These are phyloP conservation scores for Neodiprion fabricii DNA, from an alignment of 1,140 invertebrate genomes.

Conservation along the genomic window DNA sequence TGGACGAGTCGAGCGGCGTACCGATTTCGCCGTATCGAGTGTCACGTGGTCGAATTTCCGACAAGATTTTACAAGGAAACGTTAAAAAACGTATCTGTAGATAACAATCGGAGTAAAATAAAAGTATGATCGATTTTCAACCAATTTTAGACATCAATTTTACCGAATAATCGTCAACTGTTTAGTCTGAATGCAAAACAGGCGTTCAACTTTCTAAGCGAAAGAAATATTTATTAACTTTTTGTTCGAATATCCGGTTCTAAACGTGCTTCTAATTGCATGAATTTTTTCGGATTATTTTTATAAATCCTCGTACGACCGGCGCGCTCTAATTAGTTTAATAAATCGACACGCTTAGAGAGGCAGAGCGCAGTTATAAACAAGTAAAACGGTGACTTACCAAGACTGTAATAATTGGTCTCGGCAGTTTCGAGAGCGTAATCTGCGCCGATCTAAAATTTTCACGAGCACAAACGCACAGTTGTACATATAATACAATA, in stretches of 20 bases:
- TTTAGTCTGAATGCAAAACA: background rate
- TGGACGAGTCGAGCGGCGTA: too few relatives aligned
- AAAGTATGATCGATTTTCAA: too few relatives aligned
- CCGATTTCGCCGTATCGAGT: too few relatives aligned
- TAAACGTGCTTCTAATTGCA: background rate
- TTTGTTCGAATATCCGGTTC: background rate
- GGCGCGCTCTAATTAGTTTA: background rate
- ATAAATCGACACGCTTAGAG: conserved; percentile 5
- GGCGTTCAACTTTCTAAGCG: background rate
- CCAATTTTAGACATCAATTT: too few relatives aligned
- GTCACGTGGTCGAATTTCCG: too few relatives aligned
- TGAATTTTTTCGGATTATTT: background rate
- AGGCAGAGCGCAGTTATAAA: background rate
- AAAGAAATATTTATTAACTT: background rate
- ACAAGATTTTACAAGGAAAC: too few relatives aligned
- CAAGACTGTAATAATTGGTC: background rate
- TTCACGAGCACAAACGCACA: too few relatives aligned
- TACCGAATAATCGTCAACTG: too few relatives aligned
- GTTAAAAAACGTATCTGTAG: too few relatives aligned
- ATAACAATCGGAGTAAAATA: too few relatives aligned
- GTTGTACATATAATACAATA: too few relatives aligned
- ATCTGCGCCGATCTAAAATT: too few relatives aligned
- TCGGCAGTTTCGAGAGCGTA: background rate
- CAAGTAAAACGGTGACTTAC: background rate
- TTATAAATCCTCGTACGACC: background rate